These are phyloP conservation scores for Cylas formicarius DNA, from an alignment of 1,140 invertebrate species.

Conservation along the genomic window DNA sequence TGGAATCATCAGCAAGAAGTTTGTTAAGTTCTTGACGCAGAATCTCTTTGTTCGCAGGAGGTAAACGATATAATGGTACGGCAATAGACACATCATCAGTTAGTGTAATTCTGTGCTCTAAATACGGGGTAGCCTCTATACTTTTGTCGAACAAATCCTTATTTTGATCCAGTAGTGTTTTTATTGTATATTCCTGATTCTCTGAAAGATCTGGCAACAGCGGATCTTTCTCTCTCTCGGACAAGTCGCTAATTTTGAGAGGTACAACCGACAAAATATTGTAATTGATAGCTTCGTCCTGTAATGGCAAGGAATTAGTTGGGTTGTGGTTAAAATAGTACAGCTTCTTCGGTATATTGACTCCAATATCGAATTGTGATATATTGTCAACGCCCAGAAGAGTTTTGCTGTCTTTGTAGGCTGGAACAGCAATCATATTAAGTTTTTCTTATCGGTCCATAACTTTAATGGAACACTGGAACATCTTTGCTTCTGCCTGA, in stretches of 20 bases:
- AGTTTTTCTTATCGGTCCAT: background rate
- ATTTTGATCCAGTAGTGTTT: background rate
- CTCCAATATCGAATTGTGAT: background rate
- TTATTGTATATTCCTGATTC: background rate
- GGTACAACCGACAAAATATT: background rate
- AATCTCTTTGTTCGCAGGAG: too few species aligned
- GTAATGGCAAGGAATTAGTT: background rate
- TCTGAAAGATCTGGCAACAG: background rate
- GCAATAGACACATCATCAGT: background rate
- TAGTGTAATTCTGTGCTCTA: background rate
- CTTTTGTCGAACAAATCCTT: constrained; percentile 1
- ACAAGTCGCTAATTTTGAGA: background rate
- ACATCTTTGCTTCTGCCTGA: background rate
- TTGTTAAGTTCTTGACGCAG: too few species aligned
- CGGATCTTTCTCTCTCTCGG: background rate
- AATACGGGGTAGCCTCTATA: background rate
- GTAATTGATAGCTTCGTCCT: constrained; percentile 1
- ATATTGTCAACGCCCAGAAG: background rate
- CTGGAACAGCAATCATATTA: constrained; percentile 1
- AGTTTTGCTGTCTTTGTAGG: background rate
- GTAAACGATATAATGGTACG: too few species aligned
- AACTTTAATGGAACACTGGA: constrained; percentile 1
- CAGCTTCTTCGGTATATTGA: background rate
- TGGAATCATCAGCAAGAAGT: too few species aligned
- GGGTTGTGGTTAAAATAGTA: constrained; percentile 1